Percentiles rank a stretch among this genome's conserved stretches.
These are phyloP conservation scores for Eledone cirrhosa DNA, from an alignment of 2,888 invertebrate genomes.

Conservation along the genomic window DNA sequence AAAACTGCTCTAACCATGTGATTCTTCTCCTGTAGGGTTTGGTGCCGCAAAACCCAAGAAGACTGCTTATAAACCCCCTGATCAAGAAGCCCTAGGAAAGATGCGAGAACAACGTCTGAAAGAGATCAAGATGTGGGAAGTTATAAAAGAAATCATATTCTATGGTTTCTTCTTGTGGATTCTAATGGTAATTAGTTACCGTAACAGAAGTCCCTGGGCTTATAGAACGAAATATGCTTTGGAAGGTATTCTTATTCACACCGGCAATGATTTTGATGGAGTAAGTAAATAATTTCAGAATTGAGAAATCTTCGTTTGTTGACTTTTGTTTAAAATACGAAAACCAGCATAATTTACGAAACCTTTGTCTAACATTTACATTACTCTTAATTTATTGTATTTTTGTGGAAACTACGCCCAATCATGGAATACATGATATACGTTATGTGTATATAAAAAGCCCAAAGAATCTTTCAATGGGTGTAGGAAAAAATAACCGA, in stretches of 20 bases:
- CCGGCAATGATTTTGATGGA: conserved; percentile 43
- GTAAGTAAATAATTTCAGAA: conserved; percentile 34
- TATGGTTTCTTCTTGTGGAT: conserved; percentile 68
- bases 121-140: conserved; percentile 68
- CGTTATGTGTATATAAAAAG: too few relatives aligned
- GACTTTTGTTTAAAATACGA: too few relatives aligned
- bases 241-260: conserved; percentile 46
- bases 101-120: conserved; percentile 64
- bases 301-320: too few relatives aligned
- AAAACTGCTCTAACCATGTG: not conserved
- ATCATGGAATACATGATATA: too few relatives aligned
- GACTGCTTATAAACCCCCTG: conserved; percentile 63
- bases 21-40: conserved; percentile 39
- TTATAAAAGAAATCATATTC: conserved; percentile 67
- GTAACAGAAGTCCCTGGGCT: conserved; percentile 65
- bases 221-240: conserved; percentile 66
- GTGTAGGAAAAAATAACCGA: too few relatives aligned
- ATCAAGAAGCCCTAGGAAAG: conserved; percentile 60
- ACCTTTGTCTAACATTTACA: too few relatives aligned
- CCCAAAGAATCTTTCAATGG: too few relatives aligned
- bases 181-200: conserved; percentile 67
- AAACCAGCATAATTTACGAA: too few relatives aligned
- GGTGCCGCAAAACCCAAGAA: conserved; percentile 50
- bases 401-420: too few relatives aligned
- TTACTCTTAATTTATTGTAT: too few relatives aligned